These are phyloP conservation scores for Adrianichthys oophorus DNA, from an alignment of 2,797 vertebrate genomes.

Conservation along the genomic window DNA sequence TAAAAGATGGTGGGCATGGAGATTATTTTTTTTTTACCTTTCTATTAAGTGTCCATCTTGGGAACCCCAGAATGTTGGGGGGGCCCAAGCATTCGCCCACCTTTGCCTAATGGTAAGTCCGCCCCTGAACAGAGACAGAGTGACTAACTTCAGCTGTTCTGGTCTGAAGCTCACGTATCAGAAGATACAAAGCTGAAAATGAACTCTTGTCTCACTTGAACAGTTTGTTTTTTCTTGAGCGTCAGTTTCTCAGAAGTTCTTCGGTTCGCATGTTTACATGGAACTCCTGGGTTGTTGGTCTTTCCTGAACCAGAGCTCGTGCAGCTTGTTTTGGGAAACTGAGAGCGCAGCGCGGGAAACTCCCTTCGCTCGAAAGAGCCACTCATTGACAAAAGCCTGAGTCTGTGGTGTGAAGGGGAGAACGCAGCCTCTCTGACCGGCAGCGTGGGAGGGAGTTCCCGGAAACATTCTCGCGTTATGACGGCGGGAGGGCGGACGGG, in stretches of 20 bases:
- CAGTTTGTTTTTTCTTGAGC: not conserved
- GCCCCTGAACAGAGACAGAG: no score
- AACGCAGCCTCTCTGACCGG: conserved; percentile 69
- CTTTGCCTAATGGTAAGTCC: no score
- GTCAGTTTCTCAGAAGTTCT: not conserved
- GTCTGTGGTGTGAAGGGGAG: conserved; percentile 48
- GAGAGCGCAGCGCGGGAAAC: conserved; percentile 69
- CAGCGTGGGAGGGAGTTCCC: conserved; percentile 91
- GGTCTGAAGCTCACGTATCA: no score
- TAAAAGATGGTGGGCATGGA: no score
- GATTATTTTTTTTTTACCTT: no score
- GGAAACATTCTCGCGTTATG: conserved; percentile 79
- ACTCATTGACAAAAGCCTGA: conserved; percentile 60
- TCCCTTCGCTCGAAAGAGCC: conserved; percentile 62
- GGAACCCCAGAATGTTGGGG: no score
- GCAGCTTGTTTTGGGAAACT: conserved; percentile 78
- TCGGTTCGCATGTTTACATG: conserved; percentile 30
- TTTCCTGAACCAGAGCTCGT: conserved; percentile 58
- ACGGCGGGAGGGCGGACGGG: conserved; percentile 68
- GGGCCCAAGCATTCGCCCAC: no score
- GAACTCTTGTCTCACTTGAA: not conserved
- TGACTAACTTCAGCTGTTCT: no score
- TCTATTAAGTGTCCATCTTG: no score
- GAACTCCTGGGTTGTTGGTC: conserved; percentile 54
- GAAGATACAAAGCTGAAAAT: no score